These are phyloP conservation scores for Isurus oxyrinchus DNA, from an alignment of 2,113 vertebrate species.

Conservation along the genomic window DNA sequence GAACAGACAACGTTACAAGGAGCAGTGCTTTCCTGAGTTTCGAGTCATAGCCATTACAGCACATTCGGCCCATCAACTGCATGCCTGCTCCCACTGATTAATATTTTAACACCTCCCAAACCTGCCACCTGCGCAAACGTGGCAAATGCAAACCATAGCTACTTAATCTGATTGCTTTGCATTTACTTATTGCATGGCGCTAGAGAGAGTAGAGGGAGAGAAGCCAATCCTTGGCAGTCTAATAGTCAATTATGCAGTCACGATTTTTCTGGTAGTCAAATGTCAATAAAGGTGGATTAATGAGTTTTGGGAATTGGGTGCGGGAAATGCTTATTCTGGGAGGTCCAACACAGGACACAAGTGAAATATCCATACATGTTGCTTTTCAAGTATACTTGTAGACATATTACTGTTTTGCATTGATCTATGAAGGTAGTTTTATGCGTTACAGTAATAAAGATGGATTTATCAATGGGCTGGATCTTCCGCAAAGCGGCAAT, in stretches of 20 bases:
- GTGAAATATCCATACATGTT: not conserved
- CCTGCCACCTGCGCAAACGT: not conserved
- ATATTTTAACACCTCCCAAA: no score
- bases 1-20: not conserved
- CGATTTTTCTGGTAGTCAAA: not conserved
- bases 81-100: no score
- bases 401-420: not conserved
- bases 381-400: not conserved
- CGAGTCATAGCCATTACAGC: no score
- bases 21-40: not conserved
- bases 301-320: not conserved
- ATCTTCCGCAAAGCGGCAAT: no score
- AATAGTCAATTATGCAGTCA: not conserved
- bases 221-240: not conserved
- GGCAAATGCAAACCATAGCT: not conserved
- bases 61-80: no score
- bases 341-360: not conserved
- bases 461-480: not conserved
- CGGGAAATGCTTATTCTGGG: not conserved
- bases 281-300: not conserved
- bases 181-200: not conserved
- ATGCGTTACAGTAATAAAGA: not conserved
- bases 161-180: not conserved
- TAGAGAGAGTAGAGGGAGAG: not conserved
- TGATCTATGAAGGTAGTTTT: not conserved